These are phyloP conservation scores for Cynodonichthys magdalenae DNA, from an alignment of 2,797 vertebrate species.

Conservation along the genomic window DNA sequence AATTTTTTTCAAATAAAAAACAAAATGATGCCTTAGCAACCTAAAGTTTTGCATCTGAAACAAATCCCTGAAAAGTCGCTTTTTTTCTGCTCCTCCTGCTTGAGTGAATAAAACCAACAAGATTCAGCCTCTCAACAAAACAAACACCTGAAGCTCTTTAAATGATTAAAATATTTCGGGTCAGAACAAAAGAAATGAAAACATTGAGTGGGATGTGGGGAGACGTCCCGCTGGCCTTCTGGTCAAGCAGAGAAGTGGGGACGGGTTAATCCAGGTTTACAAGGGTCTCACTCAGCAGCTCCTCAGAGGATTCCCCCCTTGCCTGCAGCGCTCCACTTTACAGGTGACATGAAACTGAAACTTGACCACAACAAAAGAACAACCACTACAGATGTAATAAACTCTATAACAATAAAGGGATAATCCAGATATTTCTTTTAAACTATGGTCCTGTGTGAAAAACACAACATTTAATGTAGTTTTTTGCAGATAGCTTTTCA, in stretches of 20 bases:
- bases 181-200: constrained; percentile 65
- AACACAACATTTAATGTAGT: too few relatives aligned
- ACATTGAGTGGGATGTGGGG: constrained; percentile 47
- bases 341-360: constrained; percentile 25
- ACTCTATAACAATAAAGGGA: constrained; percentile 18
- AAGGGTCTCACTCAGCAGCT: constrained; percentile 69
- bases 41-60: constrained; percentile 14
- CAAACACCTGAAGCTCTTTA: constrained; percentile 43
- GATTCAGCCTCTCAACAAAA: constrained; percentile 18
- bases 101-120: constrained; percentile 6
- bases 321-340: constrained; percentile 51
- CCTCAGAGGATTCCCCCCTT: constrained; percentile 51
- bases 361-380: not conserved
- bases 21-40: not conserved
- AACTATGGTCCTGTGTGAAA: too few relatives aligned
- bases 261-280: constrained; percentile 70
- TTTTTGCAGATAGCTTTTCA: too few relatives aligned
- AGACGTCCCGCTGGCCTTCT: constrained; percentile 40
- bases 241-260: constrained; percentile 68
- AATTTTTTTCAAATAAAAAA: constrained; percentile 1
- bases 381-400: constrained; percentile 6
- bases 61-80: constrained; percentile 12
- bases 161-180: constrained; percentile 69
- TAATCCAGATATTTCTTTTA: too few relatives aligned
- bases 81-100: constrained; percentile 57